Evolutionary conservation across 1,140 invertebrate species (phyloP), one percentile per base, ranked within the genome.

Genomic region (Papilio helenus): DNA sequence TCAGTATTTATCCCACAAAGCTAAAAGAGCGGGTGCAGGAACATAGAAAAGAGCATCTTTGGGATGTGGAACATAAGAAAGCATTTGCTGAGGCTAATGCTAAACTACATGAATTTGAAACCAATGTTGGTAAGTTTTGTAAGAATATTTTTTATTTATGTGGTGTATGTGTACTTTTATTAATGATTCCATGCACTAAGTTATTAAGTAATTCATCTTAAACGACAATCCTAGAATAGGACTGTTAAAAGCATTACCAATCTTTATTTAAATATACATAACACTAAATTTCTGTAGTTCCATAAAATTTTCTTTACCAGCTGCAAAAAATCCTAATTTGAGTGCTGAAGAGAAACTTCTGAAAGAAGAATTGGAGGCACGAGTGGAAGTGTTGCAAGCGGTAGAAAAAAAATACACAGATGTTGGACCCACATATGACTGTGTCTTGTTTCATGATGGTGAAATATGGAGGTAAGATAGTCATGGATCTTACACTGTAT

Each of bases 331-430:
- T 58, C 84, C 93, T 89, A 95, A 92, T 42, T 87, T 96, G 10
- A 96, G 94, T 82, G 86, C 96, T 82, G 95, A 97, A 81, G 97
- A 99, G 72, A 99, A 98, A 95, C 93, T 98, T 9, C 92, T 96
- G 39, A 98, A 98, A 90, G 99, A 99, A 91, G 98, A 99, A 89
- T 90, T 98, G 3, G 98, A 99, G 87, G 96, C 97, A 20, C 96
- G 97, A 88, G 93, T 99, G 46, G 99, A 99, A 85, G 95, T 98
- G 76, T 94, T 99, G 29, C 97, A 96, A 81, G 95, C 93, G 82
- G 95, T 97, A 72, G 99, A 99, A 84, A 99, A 99, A 92, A 98
- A 99, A 89, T 98, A 97, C 90, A 95, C 92, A 80, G 98, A 99
- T 94, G 89, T 97, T 78, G 98, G 98, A 29, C 98, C 98, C 26